A percentile compares a stretch with the other conserved stretches of the same genome.
These are phyloP conservation scores for Babylonia areolata DNA, from an alignment of 1,140 invertebrate species.

Conservation along the genomic window DNA sequence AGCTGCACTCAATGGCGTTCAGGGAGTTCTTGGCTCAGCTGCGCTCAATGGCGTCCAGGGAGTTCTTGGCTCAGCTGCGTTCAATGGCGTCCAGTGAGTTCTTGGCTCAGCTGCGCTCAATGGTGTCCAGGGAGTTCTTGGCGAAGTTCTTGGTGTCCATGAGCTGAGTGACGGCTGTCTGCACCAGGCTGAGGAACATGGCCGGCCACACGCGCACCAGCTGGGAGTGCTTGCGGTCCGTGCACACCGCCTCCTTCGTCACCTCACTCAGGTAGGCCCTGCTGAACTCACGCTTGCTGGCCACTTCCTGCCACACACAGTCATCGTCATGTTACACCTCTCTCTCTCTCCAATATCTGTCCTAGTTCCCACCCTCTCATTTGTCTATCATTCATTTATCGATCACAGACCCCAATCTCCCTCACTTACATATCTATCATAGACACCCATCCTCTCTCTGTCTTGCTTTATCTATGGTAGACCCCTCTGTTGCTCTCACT, in stretches of 20 bases:
- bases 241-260: constrained; percentile 66
- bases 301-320: constrained; percentile 50
- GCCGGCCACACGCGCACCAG: constrained; percentile 69
- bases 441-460: no score
- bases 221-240: constrained; percentile 67
- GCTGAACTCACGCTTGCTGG: constrained; percentile 59
- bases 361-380: no score
- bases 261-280: constrained; percentile 67
- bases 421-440: no score
- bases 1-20: no score
- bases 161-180: constrained; percentile 68
- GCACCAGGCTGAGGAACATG: constrained; percentile 71
- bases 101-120: constrained; percentile 60
- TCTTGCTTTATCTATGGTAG: no score
- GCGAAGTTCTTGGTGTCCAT: constrained; percentile 64
- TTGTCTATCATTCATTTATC: no score
- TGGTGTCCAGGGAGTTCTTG: constrained; percentile 70
- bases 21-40: no score
- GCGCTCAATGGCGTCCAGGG: not conserved
- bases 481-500: no score
- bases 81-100: not conserved
- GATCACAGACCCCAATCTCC: no score
- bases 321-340: no score
- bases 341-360: no score
- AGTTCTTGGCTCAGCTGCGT: not conserved